Evolutionary conservation across 2,797 vertebrate genomes (phyloP), one percentile per base, ranked within the genome.

Genomic region (Enteromius trimaculatus): DNA sequence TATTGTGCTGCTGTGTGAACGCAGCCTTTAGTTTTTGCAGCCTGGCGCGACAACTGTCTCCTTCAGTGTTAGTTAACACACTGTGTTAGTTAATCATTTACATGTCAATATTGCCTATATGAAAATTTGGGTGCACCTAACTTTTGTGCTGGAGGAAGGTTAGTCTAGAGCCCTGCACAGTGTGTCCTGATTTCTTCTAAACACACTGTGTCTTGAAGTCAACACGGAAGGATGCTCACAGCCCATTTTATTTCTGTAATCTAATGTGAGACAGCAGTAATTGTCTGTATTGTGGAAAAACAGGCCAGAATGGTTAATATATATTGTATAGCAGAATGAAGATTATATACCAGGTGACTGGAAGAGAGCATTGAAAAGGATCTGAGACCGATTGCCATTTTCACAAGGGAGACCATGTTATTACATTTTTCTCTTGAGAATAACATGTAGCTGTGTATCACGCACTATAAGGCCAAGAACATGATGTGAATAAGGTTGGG

Each of bases 251-350:
- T 75, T 58, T 37, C 49, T 55, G 71, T 34, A 55, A 75, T 55
- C 49, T 74, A 29, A 75, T 49, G 55, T n/a, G 11, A 23, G 21
- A 53, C 7, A 1, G 13, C 5, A 37, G 34, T n/a, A 55, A 21
- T 69, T 19, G 14, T 53, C 23, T 39, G 34, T 21, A 29, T 79
- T 7, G n/a, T 69, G 64, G 37, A 53, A 68, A 79, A 65, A n/a
- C n/a, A n/a, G 71, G 49, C 47, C 21, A 21, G 47, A 51, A 49
- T 13, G 4, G 47, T 29, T 49, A 3, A 71, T 4, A 49, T 8
- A 5, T 34, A 34, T 37, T 79, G 51, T n/a, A 66, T n/a, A 34
- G 42, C 42, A 66, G 17, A 77, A 34, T 37, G 21, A 1, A 68
- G n/a, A 62, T 16, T 29, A 58, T 58, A 58, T 23, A 11, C 6